Base-by-base conservation (phyloP, 2,888 invertebrate genomes). In the Gryllus longicercus region DNA sequence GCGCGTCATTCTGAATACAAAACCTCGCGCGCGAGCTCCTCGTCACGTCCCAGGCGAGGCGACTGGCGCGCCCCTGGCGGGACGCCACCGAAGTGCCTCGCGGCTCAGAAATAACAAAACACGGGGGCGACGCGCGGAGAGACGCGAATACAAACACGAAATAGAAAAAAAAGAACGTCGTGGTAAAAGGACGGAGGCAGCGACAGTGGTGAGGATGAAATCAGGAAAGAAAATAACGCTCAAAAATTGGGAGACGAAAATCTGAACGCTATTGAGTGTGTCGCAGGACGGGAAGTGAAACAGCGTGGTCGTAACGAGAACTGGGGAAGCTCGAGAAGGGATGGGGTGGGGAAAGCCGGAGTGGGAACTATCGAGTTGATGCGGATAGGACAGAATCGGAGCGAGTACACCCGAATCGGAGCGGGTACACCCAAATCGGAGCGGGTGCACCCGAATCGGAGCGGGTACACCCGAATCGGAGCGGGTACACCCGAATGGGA, bases 1-100 rank as follows among this genome's bases (percentile, higher is more conserved):
- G 63, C 63, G 3, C 63, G 63, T n/a, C 63, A 63, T 63, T 63
- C 63, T 63, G 63, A 63, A 63, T 63, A 63, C 63, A 63, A 63
- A 63, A 63, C 63, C 63, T 63, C 63, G 38, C 38, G 8, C 38
- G 38, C 38, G 38, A 8, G 38, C 5, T 38, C 38, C 38, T 38
- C 38, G 38, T 38, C 38, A 38, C 38, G 38, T 63, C 14, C 63
- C 63, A 4, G n/a, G 16, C 63, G 63, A 63, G 16, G 14, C 63
- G 63, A 18, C 63, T 4, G 16, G 63, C 63, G 63, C 63, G 63
- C 63, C 16, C 63, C 63, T 16, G n/a, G 63, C 63, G 63, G 63
- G n/a, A n/a, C 63, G 14, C 16, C n/a, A 10, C 5, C 63, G n/a
- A 63, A 63, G 63, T 63, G 63, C n/a, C 63, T 14, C n/a, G 16